Evolutionary conservation across 1,140 invertebrate species (phyloP).

Genomic region (Magallana ariakensis): DNA sequence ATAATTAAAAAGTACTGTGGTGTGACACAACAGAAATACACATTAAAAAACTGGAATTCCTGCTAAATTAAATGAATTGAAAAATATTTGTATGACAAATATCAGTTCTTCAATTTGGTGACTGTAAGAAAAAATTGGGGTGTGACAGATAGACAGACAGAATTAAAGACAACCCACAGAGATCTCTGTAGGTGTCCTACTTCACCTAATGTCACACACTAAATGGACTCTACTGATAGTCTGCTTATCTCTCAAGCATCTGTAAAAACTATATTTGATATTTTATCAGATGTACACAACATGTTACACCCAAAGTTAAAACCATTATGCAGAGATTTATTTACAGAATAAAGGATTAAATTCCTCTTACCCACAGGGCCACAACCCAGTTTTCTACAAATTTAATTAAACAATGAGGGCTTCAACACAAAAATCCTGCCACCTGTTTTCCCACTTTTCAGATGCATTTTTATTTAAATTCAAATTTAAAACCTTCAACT

Average conservation of each 20-base stretch:
- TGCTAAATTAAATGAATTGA: too few species aligned
- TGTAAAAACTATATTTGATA: slow-evolving; percentile 6
- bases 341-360: slow-evolving; percentile 12
- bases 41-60: too few species aligned
- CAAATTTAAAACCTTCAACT: neutral
- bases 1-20: too few species aligned
- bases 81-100: too few species aligned
- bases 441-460: neutral
- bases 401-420: neutral
- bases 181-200: too few species aligned
- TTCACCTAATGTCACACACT: too few species aligned
- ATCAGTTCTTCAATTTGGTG: too few species aligned
- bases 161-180: too few species aligned
- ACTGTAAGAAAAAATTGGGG: too few species aligned
- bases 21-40: too few species aligned
- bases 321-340: neutral
- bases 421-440: neutral
- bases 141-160: too few species aligned
- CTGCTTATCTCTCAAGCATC: neutral
- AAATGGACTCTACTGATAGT: too few species aligned
- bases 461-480: neutral
- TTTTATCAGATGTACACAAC: slow-evolving; percentile 13
- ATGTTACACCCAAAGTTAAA: slow-evolving; percentile 21
- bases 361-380: neutral
- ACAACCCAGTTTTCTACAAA: neutral